These are phyloP conservation scores for Agonopterix heracliana DNA, from an alignment of 2,888 invertebrate species.

Conservation along the genomic window DNA sequence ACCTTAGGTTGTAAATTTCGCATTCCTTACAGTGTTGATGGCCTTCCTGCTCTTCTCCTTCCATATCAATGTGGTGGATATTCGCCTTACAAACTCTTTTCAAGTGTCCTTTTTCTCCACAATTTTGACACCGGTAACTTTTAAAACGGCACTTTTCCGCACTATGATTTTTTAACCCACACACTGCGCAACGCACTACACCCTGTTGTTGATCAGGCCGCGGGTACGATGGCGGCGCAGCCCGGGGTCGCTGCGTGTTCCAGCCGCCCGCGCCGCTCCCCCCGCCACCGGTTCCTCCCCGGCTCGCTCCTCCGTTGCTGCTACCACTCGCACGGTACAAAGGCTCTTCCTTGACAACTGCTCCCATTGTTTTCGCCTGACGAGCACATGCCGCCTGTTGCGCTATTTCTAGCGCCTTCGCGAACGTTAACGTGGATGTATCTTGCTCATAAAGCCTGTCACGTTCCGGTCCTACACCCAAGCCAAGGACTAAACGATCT, in stretches of 20 bases:
- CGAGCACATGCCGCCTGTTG: conserved; percentile 6
- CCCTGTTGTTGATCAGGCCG: neutral
- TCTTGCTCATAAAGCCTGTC: conserved; percentile 11
- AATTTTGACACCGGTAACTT: conserved; percentile 15
- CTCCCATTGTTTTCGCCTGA: neutral
- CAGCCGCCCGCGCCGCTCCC: neutral
- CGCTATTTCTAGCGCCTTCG: conserved; percentile 11
- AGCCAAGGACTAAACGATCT: conserved; percentile 18
- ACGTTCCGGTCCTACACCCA: conserved; percentile 11
- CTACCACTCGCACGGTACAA: conserved; percentile 8
- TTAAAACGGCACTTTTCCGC: conserved; percentile 15
- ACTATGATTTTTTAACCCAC: conserved; percentile 13
- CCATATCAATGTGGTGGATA: no score
- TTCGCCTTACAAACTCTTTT: no score
- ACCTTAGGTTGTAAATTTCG: no score
- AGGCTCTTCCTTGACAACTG: conserved; percentile 15
- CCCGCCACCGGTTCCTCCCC: neutral
- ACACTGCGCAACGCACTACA: conserved; percentile 8
- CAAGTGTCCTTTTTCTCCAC: conserved; percentile 16
- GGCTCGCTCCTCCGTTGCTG: neutral
- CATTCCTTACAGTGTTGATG: no score
- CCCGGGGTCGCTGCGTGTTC: no score
- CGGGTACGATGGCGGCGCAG: neutral
- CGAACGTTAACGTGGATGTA: conserved; percentile 6
- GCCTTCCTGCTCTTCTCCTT: no score